Evolutionary conservation across 2,888 invertebrate species (phyloP).

Genomic region (Coleophora deauratella): DNA sequence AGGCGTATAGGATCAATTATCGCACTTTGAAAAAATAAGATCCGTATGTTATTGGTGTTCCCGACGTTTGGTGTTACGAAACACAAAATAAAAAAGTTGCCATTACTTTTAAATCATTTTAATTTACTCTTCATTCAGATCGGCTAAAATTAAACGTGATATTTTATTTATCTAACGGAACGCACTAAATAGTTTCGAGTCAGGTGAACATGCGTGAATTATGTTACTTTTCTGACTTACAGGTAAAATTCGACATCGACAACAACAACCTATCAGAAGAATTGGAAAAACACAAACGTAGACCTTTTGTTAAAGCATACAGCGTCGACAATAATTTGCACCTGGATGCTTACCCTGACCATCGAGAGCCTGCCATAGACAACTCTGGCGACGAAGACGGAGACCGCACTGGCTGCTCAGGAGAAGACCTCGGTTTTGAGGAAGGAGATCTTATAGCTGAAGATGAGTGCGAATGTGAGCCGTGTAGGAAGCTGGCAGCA

Average conservation of each 20-base stretch:
- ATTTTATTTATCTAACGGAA: no score
- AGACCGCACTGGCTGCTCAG: slow-evolving; percentile 31
- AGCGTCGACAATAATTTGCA: slow-evolving; percentile 40
- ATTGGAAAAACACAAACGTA: slow-evolving; percentile 13
- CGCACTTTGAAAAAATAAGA: no score
- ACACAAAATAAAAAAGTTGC: no score
- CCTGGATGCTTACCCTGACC: slow-evolving; percentile 15
- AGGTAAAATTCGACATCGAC: slow-evolving; percentile 50
- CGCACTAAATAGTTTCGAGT: no score
- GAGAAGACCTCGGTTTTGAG: slow-evolving; percentile 58
- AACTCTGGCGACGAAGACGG: slow-evolving; percentile 8
- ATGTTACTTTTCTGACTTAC: no score
- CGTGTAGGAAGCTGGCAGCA: slow-evolving; percentile 53
- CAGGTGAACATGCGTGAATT: no score
- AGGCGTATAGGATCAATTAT: no score
- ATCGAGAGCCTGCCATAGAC: slow-evolving; percentile 4
- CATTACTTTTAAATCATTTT: no score
- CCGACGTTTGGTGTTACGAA: no score
- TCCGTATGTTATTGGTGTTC: no score
- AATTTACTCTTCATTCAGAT: no score
- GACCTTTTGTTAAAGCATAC: slow-evolving; percentile 25
- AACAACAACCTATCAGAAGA: slow-evolving; percentile 33
- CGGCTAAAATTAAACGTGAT: no score
- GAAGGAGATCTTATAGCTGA: slow-evolving; percentile 44
- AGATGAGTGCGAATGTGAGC: slow-evolving; percentile 47